A percentile compares a stretch with the other conserved stretches of the same genome.
Conservation (phyloP, 92 coral and sea anemone genomes). For the Siderastrea siderea region DNA sequence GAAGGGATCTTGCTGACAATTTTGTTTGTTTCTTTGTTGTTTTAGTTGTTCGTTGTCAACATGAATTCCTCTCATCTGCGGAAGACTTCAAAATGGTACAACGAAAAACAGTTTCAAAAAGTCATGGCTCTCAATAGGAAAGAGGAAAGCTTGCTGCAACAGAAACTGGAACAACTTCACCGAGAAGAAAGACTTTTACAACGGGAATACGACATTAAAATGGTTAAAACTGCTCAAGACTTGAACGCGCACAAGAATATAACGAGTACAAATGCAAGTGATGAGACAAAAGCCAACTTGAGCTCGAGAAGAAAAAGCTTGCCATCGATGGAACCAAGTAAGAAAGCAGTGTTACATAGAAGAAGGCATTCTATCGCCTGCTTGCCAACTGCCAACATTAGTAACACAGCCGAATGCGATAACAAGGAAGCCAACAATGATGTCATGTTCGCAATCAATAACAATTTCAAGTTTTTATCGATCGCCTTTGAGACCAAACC, state of each 20-base stretch:
- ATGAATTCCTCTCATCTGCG: neutral
- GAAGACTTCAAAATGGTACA: constrained; percentile 7
- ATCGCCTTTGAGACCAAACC: neutral
- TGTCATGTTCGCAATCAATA: neutral
- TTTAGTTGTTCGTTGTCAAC: neutral
- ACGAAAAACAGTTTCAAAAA: neutral
- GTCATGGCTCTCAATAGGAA: neutral
- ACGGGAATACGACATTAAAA: neutral
- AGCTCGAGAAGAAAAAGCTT: neutral
- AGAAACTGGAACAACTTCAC: constrained; percentile 1
- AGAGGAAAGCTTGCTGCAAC: constrained; percentile 15
- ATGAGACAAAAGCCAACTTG: neutral
- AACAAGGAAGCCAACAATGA: neutral
- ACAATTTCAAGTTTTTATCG: constrained; percentile 17
- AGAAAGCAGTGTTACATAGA: neutral
- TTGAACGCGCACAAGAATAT: neutral
- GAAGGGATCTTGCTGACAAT: neutral
- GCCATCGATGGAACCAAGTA: neutral
- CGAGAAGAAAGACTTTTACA: constrained; percentile 8
- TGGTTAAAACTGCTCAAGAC: neutral
- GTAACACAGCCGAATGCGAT: neutral
- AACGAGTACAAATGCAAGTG: neutral
- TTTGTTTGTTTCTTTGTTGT: neutral
- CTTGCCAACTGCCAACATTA: neutral
- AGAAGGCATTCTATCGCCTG: neutral